Evolutionary conservation across 2,113 vertebrate genomes (phyloP).

Genomic region (Antechinus flavipes): DNA sequence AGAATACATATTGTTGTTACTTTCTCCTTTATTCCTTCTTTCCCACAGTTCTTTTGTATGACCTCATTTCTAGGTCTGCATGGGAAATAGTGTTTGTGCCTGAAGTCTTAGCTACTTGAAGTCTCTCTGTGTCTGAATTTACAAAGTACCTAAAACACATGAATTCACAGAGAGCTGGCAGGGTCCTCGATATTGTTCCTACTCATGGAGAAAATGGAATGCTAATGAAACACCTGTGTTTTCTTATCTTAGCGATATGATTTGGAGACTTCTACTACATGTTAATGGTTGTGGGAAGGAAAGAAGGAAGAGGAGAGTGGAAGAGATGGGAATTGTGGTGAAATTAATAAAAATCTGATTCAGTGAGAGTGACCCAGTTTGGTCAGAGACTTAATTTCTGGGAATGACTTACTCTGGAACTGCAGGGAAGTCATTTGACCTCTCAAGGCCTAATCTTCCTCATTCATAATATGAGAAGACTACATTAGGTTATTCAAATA

Average conservation of each 20-base stretch:
- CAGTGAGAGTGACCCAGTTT: not conserved
- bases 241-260: not conserved
- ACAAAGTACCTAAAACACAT: not conserved
- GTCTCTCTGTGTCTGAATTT: not conserved
- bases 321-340: not conserved
- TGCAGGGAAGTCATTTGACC: not conserved
- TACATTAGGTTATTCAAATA: not conserved
- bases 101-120: not conserved
- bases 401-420: not conserved
- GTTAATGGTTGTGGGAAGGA: not conserved
- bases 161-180: not conserved
- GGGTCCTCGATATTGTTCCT: not conserved
- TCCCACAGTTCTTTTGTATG: not conserved
- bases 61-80: not conserved
- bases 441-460: not conserved
- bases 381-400: not conserved
- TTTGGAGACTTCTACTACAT: not conserved
- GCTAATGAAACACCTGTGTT: not conserved
- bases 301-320: not conserved
- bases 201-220: not conserved
- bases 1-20: not conserved
- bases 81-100: not conserved
- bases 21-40: not conserved
- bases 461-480: not conserved
- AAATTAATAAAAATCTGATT: not conserved